Evolutionary conservation across 2,797 vertebrate species (phyloP), one percentile per base, ranked within the genome.

Genomic region (Liasis olivaceus): DNA sequence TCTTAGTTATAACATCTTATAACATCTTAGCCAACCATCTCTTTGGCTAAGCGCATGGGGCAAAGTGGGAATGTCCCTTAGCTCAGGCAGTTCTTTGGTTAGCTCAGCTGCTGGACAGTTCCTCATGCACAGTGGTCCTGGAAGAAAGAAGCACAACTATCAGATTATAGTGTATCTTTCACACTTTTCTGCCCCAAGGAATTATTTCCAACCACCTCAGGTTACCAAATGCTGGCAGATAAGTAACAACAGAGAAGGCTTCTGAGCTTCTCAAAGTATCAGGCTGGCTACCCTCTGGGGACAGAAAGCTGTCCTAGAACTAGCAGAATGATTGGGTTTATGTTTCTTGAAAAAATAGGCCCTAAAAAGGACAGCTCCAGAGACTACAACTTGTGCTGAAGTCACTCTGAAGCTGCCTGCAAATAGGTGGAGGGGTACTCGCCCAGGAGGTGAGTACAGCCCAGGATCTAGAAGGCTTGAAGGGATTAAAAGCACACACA

Each of bases 71-170:
- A 58, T 13, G 14, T 58, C 56, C 3, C 31, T 31, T 89, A 28
- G 15, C 69, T 85, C 51, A 47, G 31, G 51, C 31, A 59, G 9
- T 22, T 22, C 51, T 85, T 89, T 54, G 42, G 60, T 77, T 64
- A 85, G 69, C 31, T 84, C 60, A 81, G 28, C 17, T 89, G 60
- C 87, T 92, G 72, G 72, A 89, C 91, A 58, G 72, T 58, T 89
- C 60, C 51, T 66, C 12, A 11, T n/a, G 60, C 64, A 54, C 13
- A 58, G 11, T 5, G 8, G 9, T 58, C 11, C 15, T 63, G 24
- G 5, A 92, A 85, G 77, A 92, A 85, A 88, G 22, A 24, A 64
- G 22, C 72, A 17, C 42, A 11, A 77, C 9, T 26, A 26, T 17
- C 8, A 9, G 60, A 31, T 31, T 85, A 36, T 24, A 8, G 36